Evolutionary conservation across 1,140 invertebrate genomes (phyloP).

Genomic region (Calliphora vicina): DNA sequence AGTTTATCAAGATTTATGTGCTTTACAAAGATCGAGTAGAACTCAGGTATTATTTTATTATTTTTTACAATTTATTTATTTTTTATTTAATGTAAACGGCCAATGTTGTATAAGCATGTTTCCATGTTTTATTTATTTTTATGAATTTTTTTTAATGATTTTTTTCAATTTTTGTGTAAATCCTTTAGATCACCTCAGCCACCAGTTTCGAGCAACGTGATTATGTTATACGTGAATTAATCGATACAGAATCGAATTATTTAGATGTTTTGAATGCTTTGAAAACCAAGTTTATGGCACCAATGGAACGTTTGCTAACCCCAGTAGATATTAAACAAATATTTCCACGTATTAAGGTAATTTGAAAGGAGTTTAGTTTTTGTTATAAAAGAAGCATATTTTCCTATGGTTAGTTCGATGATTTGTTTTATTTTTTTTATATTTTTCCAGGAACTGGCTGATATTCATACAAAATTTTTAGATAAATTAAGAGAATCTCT

Average conservation of each 20-base stretch:
- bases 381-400: background rate
- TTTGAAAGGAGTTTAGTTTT: no score
- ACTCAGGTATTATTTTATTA: constrained; percentile 61
- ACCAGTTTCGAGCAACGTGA: constrained; percentile 87
- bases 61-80: constrained; percentile 35
- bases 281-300: constrained; percentile 80
- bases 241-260: constrained; percentile 97
- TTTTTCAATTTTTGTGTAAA: background rate
- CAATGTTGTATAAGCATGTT: background rate
- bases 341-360: constrained; percentile 89
- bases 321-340: constrained; percentile 80
- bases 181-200: constrained; percentile 66
- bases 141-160: background rate
- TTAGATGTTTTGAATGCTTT: constrained; percentile 92
- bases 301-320: constrained; percentile 75
- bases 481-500: constrained; percentile 79
- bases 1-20: constrained; percentile 64
- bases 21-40: constrained; percentile 61
- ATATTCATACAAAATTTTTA: constrained; percentile 86
- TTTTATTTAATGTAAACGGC: constrained; percentile 26
- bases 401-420: background rate
- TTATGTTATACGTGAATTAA: constrained; percentile 93
- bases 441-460: constrained; percentile 76
- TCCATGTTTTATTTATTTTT: background rate
- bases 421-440: background rate